Conservation (phyloP, 2,797 vertebrate genomes). For the Bucorvus abyssinicus region DNA sequence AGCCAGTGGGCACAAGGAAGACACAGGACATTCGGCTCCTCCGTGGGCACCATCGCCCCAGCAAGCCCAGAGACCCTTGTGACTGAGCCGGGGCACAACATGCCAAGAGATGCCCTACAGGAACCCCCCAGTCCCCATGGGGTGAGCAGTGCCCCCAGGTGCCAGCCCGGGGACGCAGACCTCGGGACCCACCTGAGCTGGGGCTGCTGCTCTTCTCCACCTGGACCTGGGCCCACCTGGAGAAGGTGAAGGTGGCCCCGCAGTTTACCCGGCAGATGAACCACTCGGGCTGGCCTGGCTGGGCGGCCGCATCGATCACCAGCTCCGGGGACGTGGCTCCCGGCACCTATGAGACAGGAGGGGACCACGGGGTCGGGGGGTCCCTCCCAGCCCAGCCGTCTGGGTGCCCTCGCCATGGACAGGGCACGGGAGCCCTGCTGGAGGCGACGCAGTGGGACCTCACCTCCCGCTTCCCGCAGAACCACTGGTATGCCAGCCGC, state of each 20-base stretch:
- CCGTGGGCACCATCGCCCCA: background rate
- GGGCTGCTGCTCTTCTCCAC: slow-evolving; percentile 58
- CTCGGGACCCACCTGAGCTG: slow-evolving; percentile 64
- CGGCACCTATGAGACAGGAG: slow-evolving; percentile 65
- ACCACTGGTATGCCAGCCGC: slow-evolving; percentile 85
- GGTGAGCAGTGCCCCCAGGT: fast-evolving
- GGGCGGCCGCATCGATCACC: slow-evolving; percentile 62
- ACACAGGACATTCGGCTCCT: background rate
- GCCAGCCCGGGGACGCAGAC: background rate
- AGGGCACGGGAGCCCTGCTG: fast-evolving
- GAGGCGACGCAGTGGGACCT: fast-evolving
- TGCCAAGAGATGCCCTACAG: fast-evolving
- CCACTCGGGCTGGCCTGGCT: slow-evolving; percentile 51
- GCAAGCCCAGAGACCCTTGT: background rate
- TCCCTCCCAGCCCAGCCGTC: fast-evolving
- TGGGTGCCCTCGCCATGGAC: fast-evolving
- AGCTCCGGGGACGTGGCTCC: slow-evolving; percentile 75
- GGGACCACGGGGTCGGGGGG: background rate
- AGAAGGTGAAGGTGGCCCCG: slow-evolving; percentile 78
- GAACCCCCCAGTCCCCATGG: fast-evolving
- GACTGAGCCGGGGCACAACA: background rate
- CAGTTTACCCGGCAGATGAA: slow-evolving; percentile 85
- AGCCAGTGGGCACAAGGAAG: background rate
- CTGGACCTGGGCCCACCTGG: slow-evolving; percentile 78
- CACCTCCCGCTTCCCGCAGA: slow-evolving; percentile 84